phyloP scores from a whole-genome alignment of 2,113 vertebrate species.

The Malaclemys terrapin region DNA sequence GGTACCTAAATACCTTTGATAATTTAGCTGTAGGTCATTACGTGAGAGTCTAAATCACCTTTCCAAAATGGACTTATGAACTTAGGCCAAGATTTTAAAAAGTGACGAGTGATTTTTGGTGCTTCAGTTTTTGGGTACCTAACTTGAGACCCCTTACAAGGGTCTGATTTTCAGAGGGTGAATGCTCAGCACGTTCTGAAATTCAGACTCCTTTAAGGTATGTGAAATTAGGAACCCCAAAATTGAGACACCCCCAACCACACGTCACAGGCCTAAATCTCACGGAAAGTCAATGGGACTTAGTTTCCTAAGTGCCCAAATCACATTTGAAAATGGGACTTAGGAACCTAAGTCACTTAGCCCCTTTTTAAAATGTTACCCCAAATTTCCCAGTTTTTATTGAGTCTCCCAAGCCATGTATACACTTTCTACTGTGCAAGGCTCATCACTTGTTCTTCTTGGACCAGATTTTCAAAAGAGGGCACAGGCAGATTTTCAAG shows the following conservation, averaged over 20 bases:
- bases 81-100: not conserved
- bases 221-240: not conserved
- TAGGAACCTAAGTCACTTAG: not conserved
- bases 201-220: not conserved
- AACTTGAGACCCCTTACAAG: not conserved
- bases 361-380: not conserved
- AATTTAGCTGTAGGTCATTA: not conserved
- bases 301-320: not conserved
- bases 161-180: not conserved
- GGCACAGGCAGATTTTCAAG: not conserved
- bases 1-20: not conserved
- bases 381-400: accelerated
- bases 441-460: not conserved
- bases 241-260: not conserved
- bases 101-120: not conserved
- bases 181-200: not conserved
- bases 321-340: not conserved
- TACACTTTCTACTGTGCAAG: not conserved
- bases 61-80: not conserved
- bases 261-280: not conserved
- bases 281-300: not conserved
- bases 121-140: not conserved
- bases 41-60: not conserved
- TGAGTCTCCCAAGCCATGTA: accelerated
- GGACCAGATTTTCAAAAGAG: not conserved